Conservation (phyloP, 2,888 invertebrate genomes). For the Phrixothrix hirtus region DNA sequence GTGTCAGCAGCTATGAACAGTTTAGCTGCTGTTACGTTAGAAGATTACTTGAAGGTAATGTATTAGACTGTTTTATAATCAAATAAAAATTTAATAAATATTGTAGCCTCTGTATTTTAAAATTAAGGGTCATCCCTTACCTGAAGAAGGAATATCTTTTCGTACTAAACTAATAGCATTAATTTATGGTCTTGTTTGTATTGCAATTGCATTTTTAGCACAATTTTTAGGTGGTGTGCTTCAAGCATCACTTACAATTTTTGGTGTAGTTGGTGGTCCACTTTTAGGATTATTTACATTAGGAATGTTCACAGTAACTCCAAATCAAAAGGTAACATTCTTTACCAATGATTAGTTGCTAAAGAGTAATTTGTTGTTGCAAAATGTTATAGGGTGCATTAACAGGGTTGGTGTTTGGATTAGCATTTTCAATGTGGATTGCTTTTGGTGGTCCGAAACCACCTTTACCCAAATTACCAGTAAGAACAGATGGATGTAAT, state of each 20-base stretch:
- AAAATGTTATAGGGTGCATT: slow-evolving; percentile 69
- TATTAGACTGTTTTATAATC: too few relatives aligned
- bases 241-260: slow-evolving; percentile 84
- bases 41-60: slow-evolving; percentile 78
- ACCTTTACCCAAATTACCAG: slow-evolving; percentile 59
- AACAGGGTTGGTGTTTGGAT: slow-evolving; percentile 65
- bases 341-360: too few relatives aligned
- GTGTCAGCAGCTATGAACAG: slow-evolving; percentile 91
- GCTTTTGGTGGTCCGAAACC: slow-evolving; percentile 83
- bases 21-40: slow-evolving; percentile 84
- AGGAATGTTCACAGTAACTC: slow-evolving; percentile 78
- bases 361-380: too few relatives aligned
- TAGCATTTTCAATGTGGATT: slow-evolving; percentile 77
- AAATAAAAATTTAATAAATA: too few relatives aligned
- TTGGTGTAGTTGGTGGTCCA: slow-evolving; percentile 87
- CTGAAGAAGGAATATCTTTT: slow-evolving; percentile 56
- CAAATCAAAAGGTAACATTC: slow-evolving; percentile 73
- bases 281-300: slow-evolving; percentile 82
- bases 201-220: slow-evolving; percentile 81
- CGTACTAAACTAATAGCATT: slow-evolving; percentile 72
- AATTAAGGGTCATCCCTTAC: slow-evolving; percentile 50
- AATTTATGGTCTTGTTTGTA: slow-evolving; percentile 72
- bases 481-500: slow-evolving; percentile 63
- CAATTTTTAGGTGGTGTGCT: slow-evolving; percentile 83
- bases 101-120: slow-evolving; percentile 52